Evolutionary conservation across 2,113 vertebrate species (phyloP), one percentile per base, ranked within the genome.

Genomic region (Takifugu bimaculatus): DNA sequence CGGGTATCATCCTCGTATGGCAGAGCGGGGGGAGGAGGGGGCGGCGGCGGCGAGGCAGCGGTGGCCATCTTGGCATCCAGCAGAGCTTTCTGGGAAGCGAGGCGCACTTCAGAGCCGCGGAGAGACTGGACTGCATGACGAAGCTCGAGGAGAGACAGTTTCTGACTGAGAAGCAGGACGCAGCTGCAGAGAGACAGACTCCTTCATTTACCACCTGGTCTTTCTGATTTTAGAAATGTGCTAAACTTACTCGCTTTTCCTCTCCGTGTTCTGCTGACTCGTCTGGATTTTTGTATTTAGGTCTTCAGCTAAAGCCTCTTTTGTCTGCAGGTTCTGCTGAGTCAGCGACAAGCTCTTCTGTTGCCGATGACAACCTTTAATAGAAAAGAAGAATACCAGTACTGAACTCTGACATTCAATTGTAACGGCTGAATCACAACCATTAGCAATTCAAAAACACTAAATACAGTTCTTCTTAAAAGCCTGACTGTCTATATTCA

Each of bases 1-100:
- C 95, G 92, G 1, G 93, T 91, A 72, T 99, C 96, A 47, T 99
- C 96, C 85, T 99, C 96, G 4, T 99, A 99, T 47, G 94, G 96
- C 55, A 96, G 88, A 2, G 94, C 92, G 2, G 93, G 93, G 56
- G 93, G 93, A 4, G 96, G 93, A 1, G 96, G 94, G 3, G 93
- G 92, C 0, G 94, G 93, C 35, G 95, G 94, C 15, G 95, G 95
- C 20, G 81, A 61, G 0, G 94, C 90, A 3, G 94, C 91, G 0
- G 65, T 48, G 0, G 75, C 77, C 55, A 97, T 93, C 68, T 97
- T 99, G 80, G 90, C 82, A 42, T 99, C 94, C 39, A 99, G 77
- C 53, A 99, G 71, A 28, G 93, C 91, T 69, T 96, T 98, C 80
- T 99, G 96, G n/a, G 93, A 94, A 48, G 84, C 74, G 44, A 95